Conservation (phyloP, 2,888 invertebrate species). For the Drosophila anceps region DNA sequence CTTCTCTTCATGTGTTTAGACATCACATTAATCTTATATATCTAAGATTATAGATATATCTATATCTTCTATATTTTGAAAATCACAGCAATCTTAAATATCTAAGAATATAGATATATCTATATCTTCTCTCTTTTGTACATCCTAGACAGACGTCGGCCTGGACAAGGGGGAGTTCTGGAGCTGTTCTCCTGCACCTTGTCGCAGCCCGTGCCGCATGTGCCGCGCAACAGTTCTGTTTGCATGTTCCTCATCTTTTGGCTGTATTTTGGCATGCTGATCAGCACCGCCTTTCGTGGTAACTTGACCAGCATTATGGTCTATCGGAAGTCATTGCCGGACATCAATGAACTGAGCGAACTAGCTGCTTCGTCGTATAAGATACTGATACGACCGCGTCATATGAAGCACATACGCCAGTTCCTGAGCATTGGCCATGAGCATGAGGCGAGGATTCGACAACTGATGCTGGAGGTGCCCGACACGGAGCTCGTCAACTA, state of each 20-base stretch:
- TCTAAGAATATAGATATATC: no score
- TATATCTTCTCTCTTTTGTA: no score
- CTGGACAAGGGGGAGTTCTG: conserved; percentile 38
- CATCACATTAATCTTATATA: no score
- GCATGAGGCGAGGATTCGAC: conserved; percentile 72
- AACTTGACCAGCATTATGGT: conserved; percentile 84
- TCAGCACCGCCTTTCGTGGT: conserved; percentile 83
- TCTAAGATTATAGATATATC: no score
- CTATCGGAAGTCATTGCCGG: conserved; percentile 76
- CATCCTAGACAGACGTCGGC: not conserved
- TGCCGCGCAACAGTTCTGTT: conserved; percentile 52
- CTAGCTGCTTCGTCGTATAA: conserved; percentile 80
- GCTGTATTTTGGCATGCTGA: conserved; percentile 83
- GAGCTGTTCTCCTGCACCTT: conserved; percentile 74
- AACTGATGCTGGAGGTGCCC: conserved; percentile 84
- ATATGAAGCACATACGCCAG: conserved; percentile 84
- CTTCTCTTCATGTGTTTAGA: no score
- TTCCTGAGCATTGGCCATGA: conserved; percentile 82
- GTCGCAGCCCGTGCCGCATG: conserved; percentile 63
- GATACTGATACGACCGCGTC: conserved; percentile 84
- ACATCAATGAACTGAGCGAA: conserved; percentile 78
- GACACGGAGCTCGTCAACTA: conserved; percentile 85
- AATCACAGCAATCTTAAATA: no score
- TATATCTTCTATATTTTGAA: no score
- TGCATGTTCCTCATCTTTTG: conserved; percentile 81